Base-by-base conservation (phyloP, 2,113 vertebrate species). In the Gnathonemus longibarbis region DNA sequence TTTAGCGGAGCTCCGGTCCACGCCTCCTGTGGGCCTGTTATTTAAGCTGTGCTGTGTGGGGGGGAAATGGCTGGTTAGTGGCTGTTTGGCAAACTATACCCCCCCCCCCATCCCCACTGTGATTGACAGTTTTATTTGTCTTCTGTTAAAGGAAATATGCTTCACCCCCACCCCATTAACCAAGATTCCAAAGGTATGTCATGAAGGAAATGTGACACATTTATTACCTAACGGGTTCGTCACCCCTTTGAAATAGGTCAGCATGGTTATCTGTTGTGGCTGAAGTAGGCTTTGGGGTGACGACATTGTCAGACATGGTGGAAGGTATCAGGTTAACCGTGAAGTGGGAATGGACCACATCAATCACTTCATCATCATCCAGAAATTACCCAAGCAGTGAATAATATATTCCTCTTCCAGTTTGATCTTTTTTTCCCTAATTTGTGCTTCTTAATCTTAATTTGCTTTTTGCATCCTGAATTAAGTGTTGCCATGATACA, bases 1-100 rank as follows among this genome's bases (percentile, higher is more conserved):
- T 92, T 94, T 91, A 92, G 8, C 66, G 46, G 58, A 39, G 86
- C 48, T 35, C 35, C 50, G 80, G 45, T 88, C 89, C 87, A 86
- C 87, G 56, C 89, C 89, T 56, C 87, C 83, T 85, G 53, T 88
- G 62, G 53, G 49, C 53, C 31, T 27, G 24, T 45, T 42, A 53
- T 80, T n/a, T 77, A 62, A 21, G 80, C 52, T 50, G 24, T 31
- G 8, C 19, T 62, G 24, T 56, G 39, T 8, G 39, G 42, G 48
- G 39, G 39, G 31, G 15, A 66, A 66, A 89, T 89, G 53, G 58
- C 89, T 62, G 50, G 87, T 62, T 84, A 84, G 39, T 84, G 4
- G 42, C 87, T 88, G 87, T 21, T 35, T 50, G 56, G 53, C 52
- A 62, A 42, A 46, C 50, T 88, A n/a, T 88, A 50, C 42, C 1